Evolutionary conservation across 2,797 vertebrate species (phyloP).

Genomic region (Cynodonichthys magdalenae): DNA sequence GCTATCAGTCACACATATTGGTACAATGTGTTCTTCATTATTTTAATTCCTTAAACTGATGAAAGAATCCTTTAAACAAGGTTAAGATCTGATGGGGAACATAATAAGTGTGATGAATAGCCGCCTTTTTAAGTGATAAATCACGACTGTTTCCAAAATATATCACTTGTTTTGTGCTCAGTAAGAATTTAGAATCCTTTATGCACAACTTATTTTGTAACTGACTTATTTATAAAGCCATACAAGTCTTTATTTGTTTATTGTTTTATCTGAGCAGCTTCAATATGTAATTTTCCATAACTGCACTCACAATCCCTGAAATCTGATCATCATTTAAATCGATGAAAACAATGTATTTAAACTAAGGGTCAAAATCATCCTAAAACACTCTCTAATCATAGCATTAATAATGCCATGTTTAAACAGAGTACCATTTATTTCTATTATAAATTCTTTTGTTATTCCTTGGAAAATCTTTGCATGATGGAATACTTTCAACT

Average conservation of each 20-base stretch:
- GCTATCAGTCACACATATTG: slow-evolving; percentile 44
- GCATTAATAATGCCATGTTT: slow-evolving; percentile 26
- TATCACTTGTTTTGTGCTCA: slow-evolving; percentile 21
- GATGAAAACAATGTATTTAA: slow-evolving; percentile 11
- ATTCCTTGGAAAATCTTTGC: slow-evolving; percentile 26
- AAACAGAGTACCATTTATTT: slow-evolving; percentile 17
- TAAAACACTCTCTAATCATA: slow-evolving; percentile 17
- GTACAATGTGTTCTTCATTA: slow-evolving; percentile 44
- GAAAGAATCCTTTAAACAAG: slow-evolving; percentile 52
- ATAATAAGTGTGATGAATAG: slow-evolving; percentile 52
- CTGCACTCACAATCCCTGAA: neutral
- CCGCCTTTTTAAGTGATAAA: slow-evolving; percentile 44
- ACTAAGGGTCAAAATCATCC: neutral
- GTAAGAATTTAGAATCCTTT: slow-evolving; percentile 11
- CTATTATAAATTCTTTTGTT: slow-evolving; percentile 23
- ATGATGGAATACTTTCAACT: slow-evolving; percentile 32
- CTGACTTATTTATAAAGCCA: slow-evolving; percentile 13
- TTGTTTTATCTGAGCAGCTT: slow-evolving; percentile 15
- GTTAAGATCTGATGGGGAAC: slow-evolving; percentile 51
- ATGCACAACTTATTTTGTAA: slow-evolving; percentile 21
- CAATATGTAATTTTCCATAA: slow-evolving; percentile 9
- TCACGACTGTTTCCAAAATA: slow-evolving; percentile 47
- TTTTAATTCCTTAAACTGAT: slow-evolving; percentile 57
- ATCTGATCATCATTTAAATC: slow-evolving; percentile 14
- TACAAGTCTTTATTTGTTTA: slow-evolving; percentile 6